These are phyloP conservation scores for Geopemphigus sp. DNA, from an alignment of 1,140 invertebrate genomes.

Conservation along the genomic window DNA sequence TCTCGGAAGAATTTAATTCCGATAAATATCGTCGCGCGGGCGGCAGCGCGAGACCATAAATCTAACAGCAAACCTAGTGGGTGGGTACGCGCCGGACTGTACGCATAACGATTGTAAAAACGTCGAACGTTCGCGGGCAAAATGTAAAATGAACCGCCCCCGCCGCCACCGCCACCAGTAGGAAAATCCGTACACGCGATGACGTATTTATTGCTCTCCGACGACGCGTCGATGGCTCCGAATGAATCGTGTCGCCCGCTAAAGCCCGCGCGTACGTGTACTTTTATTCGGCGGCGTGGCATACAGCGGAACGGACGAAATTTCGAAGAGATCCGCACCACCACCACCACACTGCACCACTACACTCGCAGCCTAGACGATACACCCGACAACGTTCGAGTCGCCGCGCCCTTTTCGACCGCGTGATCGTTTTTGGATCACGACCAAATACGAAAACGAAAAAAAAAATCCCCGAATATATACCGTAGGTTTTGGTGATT, in stretches of 20 bases:
- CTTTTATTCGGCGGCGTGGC: no score
- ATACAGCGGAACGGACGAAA: background rate
- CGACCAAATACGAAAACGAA: background rate
- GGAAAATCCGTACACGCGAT: background rate
- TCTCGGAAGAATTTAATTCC: constrained; percentile 43
- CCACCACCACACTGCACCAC: no score
- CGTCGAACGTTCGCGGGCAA: background rate
- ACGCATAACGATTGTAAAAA: constrained; percentile 7
- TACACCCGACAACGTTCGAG: no score
- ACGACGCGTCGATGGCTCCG: background rate
- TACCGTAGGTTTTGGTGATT: background rate
- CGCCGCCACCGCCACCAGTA: background rate
- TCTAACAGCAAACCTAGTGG: constrained; percentile 13
- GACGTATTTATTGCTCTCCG: constrained; percentile 30
- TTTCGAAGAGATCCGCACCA: constrained; percentile 6
- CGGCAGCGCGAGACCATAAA: background rate
- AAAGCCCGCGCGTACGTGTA: background rate
- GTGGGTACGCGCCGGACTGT: background rate
- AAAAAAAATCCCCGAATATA: background rate
- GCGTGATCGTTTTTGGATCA: constrained; percentile 23
- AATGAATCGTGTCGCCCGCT: constrained; percentile 16
- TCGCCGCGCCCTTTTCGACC: no score
- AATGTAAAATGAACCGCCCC: constrained; percentile 1
- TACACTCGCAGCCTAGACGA: no score
- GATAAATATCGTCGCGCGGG: constrained; percentile 35